Evolutionary conservation across 64 coral and sea anemone genomes (phyloP), one percentile per base, ranked within the genome.

Genomic region (Anthopleura sola): DNA sequence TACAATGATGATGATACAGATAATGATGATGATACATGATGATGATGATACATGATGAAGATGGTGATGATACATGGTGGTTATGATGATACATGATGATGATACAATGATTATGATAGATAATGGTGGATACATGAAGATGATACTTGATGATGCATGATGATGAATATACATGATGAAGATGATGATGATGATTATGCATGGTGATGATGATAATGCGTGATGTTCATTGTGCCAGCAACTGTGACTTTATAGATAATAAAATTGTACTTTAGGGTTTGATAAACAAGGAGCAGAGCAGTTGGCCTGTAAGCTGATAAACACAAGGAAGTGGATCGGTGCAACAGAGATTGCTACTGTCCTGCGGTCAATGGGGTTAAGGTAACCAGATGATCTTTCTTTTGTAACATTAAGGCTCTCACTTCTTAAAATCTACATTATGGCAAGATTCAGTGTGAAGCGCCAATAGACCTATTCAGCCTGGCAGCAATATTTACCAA

Each of bases 291-390:
- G 95, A 20, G 83, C 95, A 64, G 95, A 93, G 49, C 95, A 98
- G 34, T 75, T 98, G 55, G 95, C 91, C 31, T 91, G 92, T 82
- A 98, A 98, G 68, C 78, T 98, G 77, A 86, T 94, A 5, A 94
- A 98, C 56, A 94, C 95, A n/a, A 89, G 89, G 29, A 98, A 99
- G 44, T 94, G 92, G 93, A 99, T 99, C 57, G 97, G 97, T 58
- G 97, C 97, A 55, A 95, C 97, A 55, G 97, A 99, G 55, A 99
- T 99, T 32, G 87, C 93, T 64, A 78, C 89, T 15, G 75, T 92
- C 9, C 82, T 99, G 39, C 92, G 89, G 53, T 95, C 87, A 13
- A 78, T 99, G 58, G 90, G 91, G 51, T 87, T 99, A 40, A 99
- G 97, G 97, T 96, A 68, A 39, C 36, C 55, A 49, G 46, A 21